Evolutionary conservation across 2,888 invertebrate genomes (phyloP).

Genomic region (Thysanoteuthis rhombus): DNA sequence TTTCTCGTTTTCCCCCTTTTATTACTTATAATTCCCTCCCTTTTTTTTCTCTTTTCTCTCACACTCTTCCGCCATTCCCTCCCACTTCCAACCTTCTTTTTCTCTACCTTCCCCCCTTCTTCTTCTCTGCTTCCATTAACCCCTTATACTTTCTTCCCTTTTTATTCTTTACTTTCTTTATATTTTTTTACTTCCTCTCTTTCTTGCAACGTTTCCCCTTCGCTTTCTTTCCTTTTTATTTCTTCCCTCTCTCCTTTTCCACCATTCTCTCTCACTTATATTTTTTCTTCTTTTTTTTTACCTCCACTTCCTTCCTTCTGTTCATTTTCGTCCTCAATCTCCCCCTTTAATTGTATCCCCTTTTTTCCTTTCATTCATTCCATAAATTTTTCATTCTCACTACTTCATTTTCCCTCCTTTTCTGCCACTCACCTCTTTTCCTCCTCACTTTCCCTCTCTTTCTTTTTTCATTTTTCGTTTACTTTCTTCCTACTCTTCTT

Average conservation of each 20-base stretch:
- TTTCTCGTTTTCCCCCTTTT: too few species aligned
- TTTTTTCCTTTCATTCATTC: too few species aligned
- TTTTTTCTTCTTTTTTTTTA: not conserved
- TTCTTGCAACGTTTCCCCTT: not conserved
- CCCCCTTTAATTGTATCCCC: too few species aligned
- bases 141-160: too few species aligned
- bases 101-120: too few species aligned
- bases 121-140: too few species aligned
- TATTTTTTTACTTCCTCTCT: not conserved
- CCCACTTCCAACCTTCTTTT: too few species aligned
- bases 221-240: not conserved
- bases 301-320: not conserved
- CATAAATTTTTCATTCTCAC: too few species aligned
- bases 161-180: too few species aligned
- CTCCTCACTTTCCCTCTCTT: not conserved
- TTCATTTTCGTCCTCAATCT: not conserved
- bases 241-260: not conserved
- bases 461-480: not conserved
- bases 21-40: too few species aligned
- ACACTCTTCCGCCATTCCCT: too few species aligned
- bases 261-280: not conserved
- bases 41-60: too few species aligned
- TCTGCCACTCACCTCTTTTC: not conserved
- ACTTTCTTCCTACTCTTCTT: not conserved
- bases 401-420: not conserved